Conservation (phyloP, 2,797 vertebrate species). For the Holocentrus rufus region DNA sequence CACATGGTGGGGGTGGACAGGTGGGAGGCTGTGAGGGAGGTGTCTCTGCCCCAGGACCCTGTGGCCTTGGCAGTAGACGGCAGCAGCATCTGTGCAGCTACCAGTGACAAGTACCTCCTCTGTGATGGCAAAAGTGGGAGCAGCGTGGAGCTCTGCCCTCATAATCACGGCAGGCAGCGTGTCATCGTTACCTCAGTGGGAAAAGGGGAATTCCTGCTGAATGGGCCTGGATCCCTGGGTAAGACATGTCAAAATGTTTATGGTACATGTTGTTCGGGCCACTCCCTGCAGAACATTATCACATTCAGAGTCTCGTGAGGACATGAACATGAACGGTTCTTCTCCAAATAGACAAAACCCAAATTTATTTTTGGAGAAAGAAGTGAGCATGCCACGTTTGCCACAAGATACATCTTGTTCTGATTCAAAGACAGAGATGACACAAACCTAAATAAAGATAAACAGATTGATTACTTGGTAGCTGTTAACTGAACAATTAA, state of each 20-base stretch:
- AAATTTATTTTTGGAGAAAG: too few species aligned
- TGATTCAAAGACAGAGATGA: too few species aligned
- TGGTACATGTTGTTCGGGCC: conserved; percentile 15
- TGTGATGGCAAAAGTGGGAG: conserved; percentile 65
- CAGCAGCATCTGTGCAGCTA: conserved; percentile 70
- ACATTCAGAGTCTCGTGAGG: not conserved
- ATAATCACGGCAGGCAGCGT: conserved; percentile 63
- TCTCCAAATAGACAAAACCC: too few species aligned
- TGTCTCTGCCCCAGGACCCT: conserved; percentile 71
- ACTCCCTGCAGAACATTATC: not conserved
- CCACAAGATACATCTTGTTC: too few species aligned
- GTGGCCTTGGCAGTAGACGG: conserved; percentile 69
- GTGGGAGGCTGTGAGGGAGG: conserved; percentile 76
- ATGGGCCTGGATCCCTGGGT: conserved; percentile 79
- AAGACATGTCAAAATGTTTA: conserved; percentile 50
- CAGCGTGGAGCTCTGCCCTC: conserved; percentile 74
- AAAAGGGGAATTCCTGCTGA: conserved; percentile 78
- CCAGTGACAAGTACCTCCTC: conserved; percentile 75
- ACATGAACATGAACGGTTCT: not conserved
- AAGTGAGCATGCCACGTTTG: too few species aligned
- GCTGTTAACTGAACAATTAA: too few species aligned
- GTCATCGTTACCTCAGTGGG: conserved; percentile 65
- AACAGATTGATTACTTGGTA: not conserved
- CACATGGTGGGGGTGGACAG: conserved; percentile 72
- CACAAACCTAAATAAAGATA: not conserved